A percentile compares a stretch with the other conserved stretches of the same genome.
Conservation (phyloP, 2,888 invertebrate genomes). For the Pyrochroa serraticornis region DNA sequence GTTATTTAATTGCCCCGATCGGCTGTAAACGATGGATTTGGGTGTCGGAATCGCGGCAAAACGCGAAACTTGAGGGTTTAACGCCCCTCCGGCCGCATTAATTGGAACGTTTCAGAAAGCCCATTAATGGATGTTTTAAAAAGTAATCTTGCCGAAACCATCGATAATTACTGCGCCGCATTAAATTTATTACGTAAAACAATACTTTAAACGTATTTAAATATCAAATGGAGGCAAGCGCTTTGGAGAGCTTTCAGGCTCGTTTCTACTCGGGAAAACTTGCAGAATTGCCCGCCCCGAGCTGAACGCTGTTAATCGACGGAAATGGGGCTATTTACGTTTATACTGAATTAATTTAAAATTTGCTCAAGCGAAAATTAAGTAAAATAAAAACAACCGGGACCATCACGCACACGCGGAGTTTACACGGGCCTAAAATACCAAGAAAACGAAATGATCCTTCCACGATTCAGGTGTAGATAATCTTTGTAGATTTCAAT, state of each 20-base stretch:
- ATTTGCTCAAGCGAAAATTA: constrained; percentile 50
- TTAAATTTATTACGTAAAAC: constrained; percentile 53
- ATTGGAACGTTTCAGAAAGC: constrained; percentile 25
- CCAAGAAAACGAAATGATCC: background rate
- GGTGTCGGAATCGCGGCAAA: constrained; percentile 4
- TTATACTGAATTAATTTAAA: constrained; percentile 53
- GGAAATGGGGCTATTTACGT: constrained; percentile 53
- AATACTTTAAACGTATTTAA: constrained; percentile 53
- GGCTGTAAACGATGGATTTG: constrained; percentile 1
- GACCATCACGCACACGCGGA: constrained; percentile 22
- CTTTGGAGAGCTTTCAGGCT: constrained; percentile 46
- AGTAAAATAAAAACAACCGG: constrained; percentile 42
- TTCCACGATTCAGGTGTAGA: too few species aligned
- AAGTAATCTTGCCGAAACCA: constrained; percentile 29
- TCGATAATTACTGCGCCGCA: constrained; percentile 44
- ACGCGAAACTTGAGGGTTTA: constrained; percentile 16
- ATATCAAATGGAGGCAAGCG: constrained; percentile 49
- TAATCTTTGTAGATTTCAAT: too few species aligned
- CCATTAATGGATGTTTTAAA: constrained; percentile 30
- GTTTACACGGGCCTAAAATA: too few species aligned
- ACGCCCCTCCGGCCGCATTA: constrained; percentile 9
- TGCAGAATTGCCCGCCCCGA: constrained; percentile 46
- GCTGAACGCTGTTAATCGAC: constrained; percentile 51
- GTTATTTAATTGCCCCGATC: constrained; percentile 20
- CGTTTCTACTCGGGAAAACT: constrained; percentile 46